Conservation (phyloP, 2,888 invertebrate species). For the Himalopsyche kuldschensis region DNA sequence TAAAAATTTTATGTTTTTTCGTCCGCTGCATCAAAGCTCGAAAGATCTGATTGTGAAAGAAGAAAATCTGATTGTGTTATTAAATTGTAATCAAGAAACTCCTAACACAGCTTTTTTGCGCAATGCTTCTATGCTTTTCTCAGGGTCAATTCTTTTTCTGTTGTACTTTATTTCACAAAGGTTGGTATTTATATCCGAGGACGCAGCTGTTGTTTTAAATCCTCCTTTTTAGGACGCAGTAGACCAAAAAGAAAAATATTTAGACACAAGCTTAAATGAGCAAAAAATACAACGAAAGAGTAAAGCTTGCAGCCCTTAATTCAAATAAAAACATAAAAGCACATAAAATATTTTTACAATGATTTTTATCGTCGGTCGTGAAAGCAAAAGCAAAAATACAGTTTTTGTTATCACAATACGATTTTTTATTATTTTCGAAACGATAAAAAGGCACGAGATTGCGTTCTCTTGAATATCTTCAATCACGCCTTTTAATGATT, state of each 20-base stretch:
- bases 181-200: background rate
- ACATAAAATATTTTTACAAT: slow-evolving; percentile 1
- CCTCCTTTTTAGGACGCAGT: slow-evolving; percentile 4
- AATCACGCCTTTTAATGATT: background rate
- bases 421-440: background rate
- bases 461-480: background rate
- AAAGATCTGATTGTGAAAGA: background rate
- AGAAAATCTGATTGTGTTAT: background rate
- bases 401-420: background rate
- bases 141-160: background rate
- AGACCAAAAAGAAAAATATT: slow-evolving; percentile 7
- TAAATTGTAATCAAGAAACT: background rate
- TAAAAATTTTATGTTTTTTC: too few species aligned
- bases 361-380: slow-evolving; percentile 1
- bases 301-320: background rate
- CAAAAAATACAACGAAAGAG: slow-evolving; percentile 2
- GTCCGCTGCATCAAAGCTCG: too few species aligned
- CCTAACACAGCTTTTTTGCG: background rate
- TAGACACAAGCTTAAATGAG: slow-evolving; percentile 2
- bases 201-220: slow-evolving; percentile 5
- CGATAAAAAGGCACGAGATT: background rate
- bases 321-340: slow-evolving; percentile 1
- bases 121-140: background rate
- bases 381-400: background rate
- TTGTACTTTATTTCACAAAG: background rate